Conservation (phyloP, 1,140 invertebrate species). For the Drosophila nannoptera region DNA sequence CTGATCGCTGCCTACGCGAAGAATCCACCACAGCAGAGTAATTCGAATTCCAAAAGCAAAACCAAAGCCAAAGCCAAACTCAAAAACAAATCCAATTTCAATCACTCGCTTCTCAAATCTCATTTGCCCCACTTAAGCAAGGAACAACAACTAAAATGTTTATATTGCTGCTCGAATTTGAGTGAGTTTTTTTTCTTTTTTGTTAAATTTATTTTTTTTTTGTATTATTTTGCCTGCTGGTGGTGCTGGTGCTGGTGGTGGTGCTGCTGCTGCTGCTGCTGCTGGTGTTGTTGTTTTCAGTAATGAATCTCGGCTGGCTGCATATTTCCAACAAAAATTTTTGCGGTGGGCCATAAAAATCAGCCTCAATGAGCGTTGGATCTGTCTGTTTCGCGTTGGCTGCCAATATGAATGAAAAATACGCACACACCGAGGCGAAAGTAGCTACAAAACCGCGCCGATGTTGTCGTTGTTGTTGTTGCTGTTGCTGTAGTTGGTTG, state of each 20-base stretch:
- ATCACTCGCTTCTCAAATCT: constrained; percentile 30
- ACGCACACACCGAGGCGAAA: constrained; percentile 58
- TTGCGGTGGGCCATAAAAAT: constrained; percentile 38
- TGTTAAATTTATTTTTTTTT: no score
- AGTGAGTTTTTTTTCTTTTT: constrained; percentile 3
- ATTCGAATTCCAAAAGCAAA: constrained; percentile 27
- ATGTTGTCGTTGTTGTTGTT: constrained; percentile 16
- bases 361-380: constrained; percentile 33
- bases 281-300: constrained; percentile 35
- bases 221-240: not conserved
- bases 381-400: constrained; percentile 57
- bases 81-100: constrained; percentile 27
- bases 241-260: constrained; percentile 8
- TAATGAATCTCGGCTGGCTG: constrained; percentile 58
- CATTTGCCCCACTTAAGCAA: constrained; percentile 31
- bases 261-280: constrained; percentile 8
- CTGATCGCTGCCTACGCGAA: constrained; percentile 53
- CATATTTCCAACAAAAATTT: constrained; percentile 48
- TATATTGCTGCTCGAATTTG: not conserved
- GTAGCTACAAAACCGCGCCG: constrained; percentile 34
- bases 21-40: constrained; percentile 34
- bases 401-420: constrained; percentile 72
- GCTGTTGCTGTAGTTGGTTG: constrained; percentile 1
- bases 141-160: not conserved
- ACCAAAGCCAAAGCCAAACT: constrained; percentile 4